Evolutionary conservation across 2,888 invertebrate species (phyloP), one percentile per base, ranked within the genome.

Genomic region (Melanostoma mellinum): DNA sequence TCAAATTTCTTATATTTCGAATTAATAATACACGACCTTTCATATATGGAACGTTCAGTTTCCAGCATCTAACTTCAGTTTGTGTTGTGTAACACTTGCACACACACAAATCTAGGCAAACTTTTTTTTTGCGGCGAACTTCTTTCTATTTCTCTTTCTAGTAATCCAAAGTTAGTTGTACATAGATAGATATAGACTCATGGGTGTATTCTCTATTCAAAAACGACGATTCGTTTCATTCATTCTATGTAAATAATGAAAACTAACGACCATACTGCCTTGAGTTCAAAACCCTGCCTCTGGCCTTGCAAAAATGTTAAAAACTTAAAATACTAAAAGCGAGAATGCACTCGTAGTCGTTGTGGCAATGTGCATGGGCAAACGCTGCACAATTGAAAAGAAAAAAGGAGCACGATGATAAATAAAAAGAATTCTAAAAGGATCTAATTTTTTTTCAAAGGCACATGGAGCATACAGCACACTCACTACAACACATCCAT

Each of bases 201-300:
- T 42, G 56, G 42, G 6, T 42, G 3, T 30, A 42, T 42, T 5
- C n/a, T 20, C 20, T 42, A 55, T 55, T 42, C 32, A 6, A 32
- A 42, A 4, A 48, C 36, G 55, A 48, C 36, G 55, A 55, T 8
- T 44, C 67, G 53, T 52, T 53, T 53, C 9, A 40, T 67, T 10
- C 44, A 20, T 10, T 55, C 30, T 42, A 58, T 44, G 53, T 74
- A 50, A 50, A 58, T 65, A 56, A 58, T 58, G 36, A 74, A 67
- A 58, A 48, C 20, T 50, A 58, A 60, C 36, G 75, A 75, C 75
- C 60, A 60, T 44, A 53, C 38, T 68, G 67, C 52, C 53, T 61
- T 4, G 35, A 55, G 36, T 61, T 53, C 44, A 53, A 48, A 20
- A 50, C 53, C 52, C 30, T 52, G 52, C 36, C 42, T 58, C 9